Evolutionary conservation across 1,140 invertebrate species (phyloP).

Genomic region (Drosophila repletoides): DNA sequence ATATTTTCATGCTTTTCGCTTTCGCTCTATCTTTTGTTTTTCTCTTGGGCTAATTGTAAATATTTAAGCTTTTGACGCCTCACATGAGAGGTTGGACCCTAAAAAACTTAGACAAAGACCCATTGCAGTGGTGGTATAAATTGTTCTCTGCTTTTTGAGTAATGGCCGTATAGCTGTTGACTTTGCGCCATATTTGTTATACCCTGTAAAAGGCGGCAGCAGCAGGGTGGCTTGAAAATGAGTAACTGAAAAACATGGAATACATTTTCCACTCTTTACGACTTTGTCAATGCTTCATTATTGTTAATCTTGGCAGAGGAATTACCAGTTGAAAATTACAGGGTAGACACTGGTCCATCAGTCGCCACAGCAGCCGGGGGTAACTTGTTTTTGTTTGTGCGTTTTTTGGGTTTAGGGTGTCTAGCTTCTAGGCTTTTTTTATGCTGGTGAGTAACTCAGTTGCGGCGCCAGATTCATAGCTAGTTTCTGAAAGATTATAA

Average conservation of each 20-base stretch:
- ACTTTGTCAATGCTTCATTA: no score
- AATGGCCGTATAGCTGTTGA: constrained; percentile 66
- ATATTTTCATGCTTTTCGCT: constrained; percentile 65
- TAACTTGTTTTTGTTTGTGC: constrained; percentile 10
- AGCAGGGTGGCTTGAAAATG: no score
- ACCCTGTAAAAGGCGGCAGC: neutral
- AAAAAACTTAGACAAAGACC: constrained; percentile 10
- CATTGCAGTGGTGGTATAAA: constrained; percentile 69
- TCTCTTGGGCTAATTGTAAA: constrained; percentile 52
- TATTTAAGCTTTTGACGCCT: constrained; percentile 81
- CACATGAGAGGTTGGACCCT: constrained; percentile 39
- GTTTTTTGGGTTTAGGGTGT: constrained; percentile 8
- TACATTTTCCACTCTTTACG: no score
- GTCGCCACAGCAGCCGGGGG: no score
- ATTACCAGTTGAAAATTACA: no score
- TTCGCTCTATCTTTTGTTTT: constrained; percentile 46
- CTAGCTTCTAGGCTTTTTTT: constrained; percentile 17
- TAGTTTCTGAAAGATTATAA: constrained; percentile 39
- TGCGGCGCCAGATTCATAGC: constrained; percentile 26
- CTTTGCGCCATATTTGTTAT: constrained; percentile 72
- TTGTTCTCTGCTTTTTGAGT: constrained; percentile 68
- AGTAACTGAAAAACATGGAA: no score
- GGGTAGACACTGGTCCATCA: constrained; percentile 1
- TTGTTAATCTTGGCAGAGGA: neutral
- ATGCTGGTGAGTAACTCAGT: constrained; percentile 50